phyloP scores from a whole-genome alignment of 2,113 vertebrate species.

The Phoenicopterus ruber region DNA sequence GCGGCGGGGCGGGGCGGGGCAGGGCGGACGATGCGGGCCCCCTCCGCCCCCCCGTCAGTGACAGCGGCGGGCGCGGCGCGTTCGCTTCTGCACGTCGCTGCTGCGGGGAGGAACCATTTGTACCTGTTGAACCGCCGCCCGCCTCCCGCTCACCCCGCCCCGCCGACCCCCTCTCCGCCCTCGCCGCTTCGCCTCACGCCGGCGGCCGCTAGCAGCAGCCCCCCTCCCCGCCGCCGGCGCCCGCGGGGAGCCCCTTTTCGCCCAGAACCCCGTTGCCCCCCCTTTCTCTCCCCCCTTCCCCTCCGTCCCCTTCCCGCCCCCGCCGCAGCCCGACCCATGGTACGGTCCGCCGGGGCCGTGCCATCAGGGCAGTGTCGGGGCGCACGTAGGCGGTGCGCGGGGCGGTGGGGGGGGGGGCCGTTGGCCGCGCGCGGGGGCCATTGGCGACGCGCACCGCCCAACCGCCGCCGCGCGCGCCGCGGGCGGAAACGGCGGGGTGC shows the following conservation, averaged over 20 bases:
- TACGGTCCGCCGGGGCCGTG: slow-evolving; percentile 74
- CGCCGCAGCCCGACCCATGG: neutral
- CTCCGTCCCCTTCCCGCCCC: neutral
- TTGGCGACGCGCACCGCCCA: neutral
- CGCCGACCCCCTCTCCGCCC: neutral
- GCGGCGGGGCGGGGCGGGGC: neutral
- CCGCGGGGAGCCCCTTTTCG: neutral
- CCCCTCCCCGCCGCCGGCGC: neutral
- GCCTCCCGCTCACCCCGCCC: neutral
- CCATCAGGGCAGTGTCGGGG: slow-evolving; percentile 85
- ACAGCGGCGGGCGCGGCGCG: slow-evolving; percentile 85
- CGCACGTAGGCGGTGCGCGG: slow-evolving; percentile 77
- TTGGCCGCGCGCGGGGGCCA: too few species aligned
- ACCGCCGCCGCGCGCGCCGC: neutral
- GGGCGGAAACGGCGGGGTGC: neutral
- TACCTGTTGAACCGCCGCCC: neutral
- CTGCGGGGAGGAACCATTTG: slow-evolving; percentile 85
- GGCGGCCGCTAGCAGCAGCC: neutral
- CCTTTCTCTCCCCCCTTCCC: neutral
- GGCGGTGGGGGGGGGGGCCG: neutral
- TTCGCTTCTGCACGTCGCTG: slow-evolving; percentile 93
- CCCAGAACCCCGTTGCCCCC: neutral
- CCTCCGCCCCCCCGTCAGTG: slow-evolving; percentile 14
- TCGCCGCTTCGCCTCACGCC: neutral
- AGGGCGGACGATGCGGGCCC: neutral